These are phyloP conservation scores for Pelochelys cantorii DNA, from an alignment of 2,797 vertebrate species.

Conservation along the genomic window DNA sequence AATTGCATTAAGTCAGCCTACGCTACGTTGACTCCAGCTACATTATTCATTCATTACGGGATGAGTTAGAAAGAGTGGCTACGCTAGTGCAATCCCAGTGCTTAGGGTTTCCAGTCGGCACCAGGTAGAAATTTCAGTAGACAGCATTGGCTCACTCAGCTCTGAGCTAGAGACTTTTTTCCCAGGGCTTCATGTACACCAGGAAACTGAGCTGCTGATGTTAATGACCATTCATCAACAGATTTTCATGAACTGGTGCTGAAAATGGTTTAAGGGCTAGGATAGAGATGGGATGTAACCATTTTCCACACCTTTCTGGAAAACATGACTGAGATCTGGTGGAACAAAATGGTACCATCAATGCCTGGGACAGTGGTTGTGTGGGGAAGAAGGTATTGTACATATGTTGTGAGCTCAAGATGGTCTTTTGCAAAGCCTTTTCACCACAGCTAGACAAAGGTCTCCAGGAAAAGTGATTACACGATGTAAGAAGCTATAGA, in stretches of 20 bases:
- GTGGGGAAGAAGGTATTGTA: not conserved
- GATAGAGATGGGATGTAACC: not conserved
- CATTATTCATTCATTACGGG: no score
- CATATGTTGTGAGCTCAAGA: not conserved
- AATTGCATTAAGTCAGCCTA: no score
- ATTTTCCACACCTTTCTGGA: not conserved
- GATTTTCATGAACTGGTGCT: not conserved
- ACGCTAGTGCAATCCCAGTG: not conserved
- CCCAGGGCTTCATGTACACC: not conserved
- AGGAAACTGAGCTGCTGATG: not conserved
- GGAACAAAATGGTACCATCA: not conserved
- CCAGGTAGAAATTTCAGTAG: not conserved
- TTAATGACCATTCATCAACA: not conserved
- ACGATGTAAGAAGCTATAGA: not conserved
- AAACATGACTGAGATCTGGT: not conserved
- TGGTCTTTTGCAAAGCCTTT: not conserved
- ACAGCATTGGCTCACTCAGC: not conserved
- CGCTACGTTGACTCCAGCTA: no score
- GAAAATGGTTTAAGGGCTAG: not conserved
- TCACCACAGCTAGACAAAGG: not conserved
- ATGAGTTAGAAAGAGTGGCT: not conserved
- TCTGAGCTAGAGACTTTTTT: not conserved
- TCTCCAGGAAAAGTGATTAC: not conserved
- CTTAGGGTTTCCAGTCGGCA: not conserved
- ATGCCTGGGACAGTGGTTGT: not conserved